Conservation (phyloP, 2,888 invertebrate species). For the Parelbella ahira region DNA sequence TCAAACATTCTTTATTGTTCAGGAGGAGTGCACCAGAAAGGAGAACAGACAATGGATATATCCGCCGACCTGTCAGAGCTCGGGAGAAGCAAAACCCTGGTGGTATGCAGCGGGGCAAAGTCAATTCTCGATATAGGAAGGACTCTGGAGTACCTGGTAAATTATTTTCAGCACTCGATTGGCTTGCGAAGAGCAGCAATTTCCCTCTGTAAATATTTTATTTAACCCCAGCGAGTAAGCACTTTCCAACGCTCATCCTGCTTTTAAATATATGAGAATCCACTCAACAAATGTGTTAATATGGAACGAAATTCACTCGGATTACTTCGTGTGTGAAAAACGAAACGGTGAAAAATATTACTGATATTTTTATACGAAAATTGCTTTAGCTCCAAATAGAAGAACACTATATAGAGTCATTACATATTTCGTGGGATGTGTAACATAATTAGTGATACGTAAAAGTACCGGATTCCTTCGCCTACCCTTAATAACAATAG, state of each 20-base stretch:
- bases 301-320: slow-evolving; percentile 7
- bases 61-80: slow-evolving; percentile 97
- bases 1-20: slow-evolving; percentile 2
- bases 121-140: slow-evolving; percentile 97
- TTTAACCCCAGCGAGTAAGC: slow-evolving; percentile 19
- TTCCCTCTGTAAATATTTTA: slow-evolving; percentile 19
- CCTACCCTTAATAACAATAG: too few relatives aligned
- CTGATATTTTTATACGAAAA: too few relatives aligned
- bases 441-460: too few relatives aligned
- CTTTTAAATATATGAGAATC: slow-evolving; percentile 22
- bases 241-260: slow-evolving; percentile 21
- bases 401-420: too few relatives aligned
- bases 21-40: slow-evolving; percentile 97
- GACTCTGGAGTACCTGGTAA: slow-evolving; percentile 95
- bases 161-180: slow-evolving; percentile 14
- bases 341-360: too few relatives aligned
- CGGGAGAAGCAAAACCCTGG: slow-evolving; percentile 91
- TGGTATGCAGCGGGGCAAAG: slow-evolving; percentile 97
- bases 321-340: too few relatives aligned
- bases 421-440: too few relatives aligned
- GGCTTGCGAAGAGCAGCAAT: slow-evolving; percentile 17
- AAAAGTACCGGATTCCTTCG: too few relatives aligned
- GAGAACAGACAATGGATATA: slow-evolving; percentile 92
- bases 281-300: slow-evolving; percentile 18
- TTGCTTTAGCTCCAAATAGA: too few relatives aligned